phyloP scores from a whole-genome alignment of 2,113 vertebrate species.

The Bufo gargarizans region DNA sequence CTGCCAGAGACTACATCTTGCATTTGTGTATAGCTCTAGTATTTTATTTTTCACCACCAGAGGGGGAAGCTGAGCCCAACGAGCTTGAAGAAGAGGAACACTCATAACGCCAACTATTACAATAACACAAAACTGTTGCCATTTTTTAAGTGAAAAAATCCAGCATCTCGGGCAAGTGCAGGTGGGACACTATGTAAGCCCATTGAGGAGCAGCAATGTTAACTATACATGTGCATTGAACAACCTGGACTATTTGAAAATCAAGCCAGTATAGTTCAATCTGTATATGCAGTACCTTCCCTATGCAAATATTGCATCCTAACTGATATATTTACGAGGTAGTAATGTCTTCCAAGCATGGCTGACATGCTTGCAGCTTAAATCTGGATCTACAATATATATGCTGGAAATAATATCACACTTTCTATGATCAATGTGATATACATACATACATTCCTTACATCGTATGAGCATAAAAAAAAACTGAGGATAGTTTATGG shows the following conservation, averaged over 20 bases:
- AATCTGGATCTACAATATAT: background rate
- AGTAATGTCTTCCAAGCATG: background rate
- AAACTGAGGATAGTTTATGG: background rate
- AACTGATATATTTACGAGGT: background rate
- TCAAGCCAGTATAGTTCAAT: background rate
- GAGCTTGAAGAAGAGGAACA: constrained; percentile 5
- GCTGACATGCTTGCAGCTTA: background rate
- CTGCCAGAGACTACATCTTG: background rate
- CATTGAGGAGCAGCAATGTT: background rate
- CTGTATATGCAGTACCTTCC: background rate
- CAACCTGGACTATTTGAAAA: background rate
- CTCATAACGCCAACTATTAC: background rate
- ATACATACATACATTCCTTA: background rate
- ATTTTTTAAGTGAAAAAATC: background rate
- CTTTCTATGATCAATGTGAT: background rate
- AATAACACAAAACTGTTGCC: background rate
- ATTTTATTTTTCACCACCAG: constrained; percentile 20
- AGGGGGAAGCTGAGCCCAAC: background rate
- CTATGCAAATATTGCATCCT: background rate
- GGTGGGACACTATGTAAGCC: background rate
- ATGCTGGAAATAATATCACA: background rate
- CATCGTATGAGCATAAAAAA: background rate
- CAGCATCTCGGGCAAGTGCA: background rate
- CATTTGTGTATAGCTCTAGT: background rate
- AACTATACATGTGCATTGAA: background rate